These are phyloP conservation scores for Calliscelio sp. DNA, from an alignment of 2,888 invertebrate genomes.

Conservation along the genomic window DNA sequence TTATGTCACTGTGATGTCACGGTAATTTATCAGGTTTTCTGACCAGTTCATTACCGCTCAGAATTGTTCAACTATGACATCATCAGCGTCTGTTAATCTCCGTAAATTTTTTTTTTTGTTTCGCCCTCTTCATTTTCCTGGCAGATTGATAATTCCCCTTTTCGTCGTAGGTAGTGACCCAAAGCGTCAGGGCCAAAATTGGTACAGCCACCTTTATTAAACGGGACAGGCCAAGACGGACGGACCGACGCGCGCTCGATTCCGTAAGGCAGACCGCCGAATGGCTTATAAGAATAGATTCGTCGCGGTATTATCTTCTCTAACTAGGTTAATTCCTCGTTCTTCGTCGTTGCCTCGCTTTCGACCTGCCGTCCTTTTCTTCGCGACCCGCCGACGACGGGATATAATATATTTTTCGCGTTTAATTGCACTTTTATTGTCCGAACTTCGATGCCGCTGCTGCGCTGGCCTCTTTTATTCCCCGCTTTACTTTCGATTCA, in stretches of 20 bases:
- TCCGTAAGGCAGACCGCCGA: slow-evolving; percentile 73
- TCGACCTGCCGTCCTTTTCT: slow-evolving; percentile 53
- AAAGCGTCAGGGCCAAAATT: slow-evolving; percentile 65
- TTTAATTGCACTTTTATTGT: slow-evolving; percentile 82
- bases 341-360: slow-evolving; percentile 68
- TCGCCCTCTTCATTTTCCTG: too few species aligned
- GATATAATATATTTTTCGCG: slow-evolving; percentile 78
- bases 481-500: slow-evolving; percentile 65
- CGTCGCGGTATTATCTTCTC: slow-evolving; percentile 79
- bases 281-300: slow-evolving; percentile 79
- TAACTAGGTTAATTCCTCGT: slow-evolving; percentile 82
- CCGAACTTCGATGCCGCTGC: slow-evolving; percentile 71
- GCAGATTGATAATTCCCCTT: too few species aligned
- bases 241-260: slow-evolving; percentile 72
- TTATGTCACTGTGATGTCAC: too few species aligned
- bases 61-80: too few species aligned
- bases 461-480: slow-evolving; percentile 57
- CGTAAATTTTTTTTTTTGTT: too few species aligned
- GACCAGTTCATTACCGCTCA: too few species aligned
- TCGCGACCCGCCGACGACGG: slow-evolving; percentile 51
- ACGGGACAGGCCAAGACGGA: slow-evolving; percentile 72
- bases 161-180: too few species aligned
- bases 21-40: too few species aligned
- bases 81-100: too few species aligned
- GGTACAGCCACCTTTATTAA: slow-evolving; percentile 74